phyloP scores from a whole-genome alignment of 2,797 vertebrate species.

The Propithecus deckenii region DNA sequence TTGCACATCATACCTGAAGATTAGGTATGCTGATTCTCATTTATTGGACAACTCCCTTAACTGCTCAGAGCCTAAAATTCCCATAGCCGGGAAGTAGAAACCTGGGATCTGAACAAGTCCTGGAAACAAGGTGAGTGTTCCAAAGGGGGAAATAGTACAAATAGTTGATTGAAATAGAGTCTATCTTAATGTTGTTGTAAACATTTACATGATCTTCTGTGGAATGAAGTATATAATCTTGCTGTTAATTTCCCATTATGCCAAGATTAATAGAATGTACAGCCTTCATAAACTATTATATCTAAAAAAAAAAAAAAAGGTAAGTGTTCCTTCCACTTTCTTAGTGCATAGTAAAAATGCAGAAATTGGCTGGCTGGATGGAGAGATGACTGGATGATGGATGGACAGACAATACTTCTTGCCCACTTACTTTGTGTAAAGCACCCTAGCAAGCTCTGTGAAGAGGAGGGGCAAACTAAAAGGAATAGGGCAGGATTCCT shows the following conservation, averaged over 20 bases:
- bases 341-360: neutral
- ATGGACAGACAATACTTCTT: neutral
- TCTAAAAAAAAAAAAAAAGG: neutral
- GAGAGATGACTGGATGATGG: neutral
- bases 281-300: conserved; percentile 37
- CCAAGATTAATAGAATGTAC: conserved; percentile 55
- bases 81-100: neutral
- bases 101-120: neutral
- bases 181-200: conserved; percentile 31
- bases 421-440: neutral
- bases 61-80: neutral
- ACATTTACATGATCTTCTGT: neutral
- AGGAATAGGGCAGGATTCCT: neutral
- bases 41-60: neutral
- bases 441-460: neutral
- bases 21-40: neutral
- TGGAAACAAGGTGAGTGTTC: neutral
- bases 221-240: neutral
- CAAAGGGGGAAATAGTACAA: neutral
- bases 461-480: neutral
- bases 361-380: neutral
- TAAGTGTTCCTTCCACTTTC: neutral
- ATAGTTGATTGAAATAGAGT: neutral
- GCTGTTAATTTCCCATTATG: conserved; percentile 10
- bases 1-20: neutral